Conservation (phyloP, 1,140 invertebrate species). For the Drosophila varians region DNA sequence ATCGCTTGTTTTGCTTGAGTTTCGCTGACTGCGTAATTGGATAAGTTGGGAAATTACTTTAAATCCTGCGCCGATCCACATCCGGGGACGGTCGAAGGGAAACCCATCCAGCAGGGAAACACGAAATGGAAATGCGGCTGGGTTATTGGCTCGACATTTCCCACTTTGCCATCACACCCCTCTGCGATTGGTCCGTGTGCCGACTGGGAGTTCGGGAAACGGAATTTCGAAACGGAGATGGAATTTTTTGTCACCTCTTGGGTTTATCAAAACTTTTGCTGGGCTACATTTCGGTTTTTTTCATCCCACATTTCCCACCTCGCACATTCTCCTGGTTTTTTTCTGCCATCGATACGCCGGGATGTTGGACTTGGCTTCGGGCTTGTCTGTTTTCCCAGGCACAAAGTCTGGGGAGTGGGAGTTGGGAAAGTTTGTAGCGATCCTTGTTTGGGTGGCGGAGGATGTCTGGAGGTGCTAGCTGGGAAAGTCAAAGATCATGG, state of each 20-base stretch:
- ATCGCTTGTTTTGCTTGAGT: slow-evolving; percentile 67
- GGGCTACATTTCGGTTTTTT: slow-evolving; percentile 24
- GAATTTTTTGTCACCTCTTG: slow-evolving; percentile 67
- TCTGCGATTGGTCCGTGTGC: slow-evolving; percentile 44
- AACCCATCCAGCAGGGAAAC: slow-evolving; percentile 63
- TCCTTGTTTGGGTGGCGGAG: slow-evolving; percentile 23
- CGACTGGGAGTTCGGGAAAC: slow-evolving; percentile 19
- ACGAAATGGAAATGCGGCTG: slow-evolving; percentile 67
- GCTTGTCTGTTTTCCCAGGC: slow-evolving; percentile 57
- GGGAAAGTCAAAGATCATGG: slow-evolving; percentile 49
- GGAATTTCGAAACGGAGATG: slow-evolving; percentile 60
- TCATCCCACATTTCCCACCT: slow-evolving; percentile 32
- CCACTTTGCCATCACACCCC: slow-evolving; percentile 63
- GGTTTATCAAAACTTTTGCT: slow-evolving; percentile 79
- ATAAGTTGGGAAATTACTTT: slow-evolving; percentile 79
- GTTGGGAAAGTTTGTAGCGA: slow-evolving; percentile 39
- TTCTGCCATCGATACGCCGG: slow-evolving; percentile 7
- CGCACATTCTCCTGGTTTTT: slow-evolving; percentile 43
- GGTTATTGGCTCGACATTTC: slow-evolving; percentile 40
- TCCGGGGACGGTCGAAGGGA: slow-evolving; percentile 60
- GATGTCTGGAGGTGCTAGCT: slow-evolving; percentile 27
- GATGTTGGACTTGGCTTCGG: slow-evolving; percentile 24
- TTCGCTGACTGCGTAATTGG: slow-evolving; percentile 82
- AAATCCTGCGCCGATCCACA: slow-evolving; percentile 76
- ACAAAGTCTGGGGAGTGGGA: slow-evolving; percentile 27